Evolutionary conservation across 2,888 invertebrate genomes (phyloP).

Genomic region (Listrodromus nycthemerus): DNA sequence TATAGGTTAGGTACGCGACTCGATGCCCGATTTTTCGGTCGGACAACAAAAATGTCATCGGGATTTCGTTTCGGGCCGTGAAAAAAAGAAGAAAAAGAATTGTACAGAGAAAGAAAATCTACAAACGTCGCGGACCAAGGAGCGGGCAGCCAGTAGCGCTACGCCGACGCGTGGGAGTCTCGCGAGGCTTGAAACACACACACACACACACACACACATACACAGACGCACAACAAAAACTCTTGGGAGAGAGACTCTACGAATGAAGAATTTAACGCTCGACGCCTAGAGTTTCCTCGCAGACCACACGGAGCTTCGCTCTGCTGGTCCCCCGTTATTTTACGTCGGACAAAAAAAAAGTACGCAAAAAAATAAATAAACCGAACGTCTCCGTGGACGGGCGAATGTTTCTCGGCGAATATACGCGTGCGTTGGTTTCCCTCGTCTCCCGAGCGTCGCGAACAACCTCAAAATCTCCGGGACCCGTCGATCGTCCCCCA

Average conservation of each 20-base stretch:
- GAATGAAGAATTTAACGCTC: slow-evolving; percentile 53
- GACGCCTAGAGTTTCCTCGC: slow-evolving; percentile 19
- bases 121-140: not conserved
- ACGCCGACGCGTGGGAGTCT: slow-evolving; percentile 77
- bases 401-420: slow-evolving; percentile 11
- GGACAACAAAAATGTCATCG: not conserved
- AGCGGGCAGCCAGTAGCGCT: slow-evolving; percentile 3
- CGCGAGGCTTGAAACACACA: not conserved
- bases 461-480: not conserved
- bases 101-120: not conserved
- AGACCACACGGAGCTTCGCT: slow-evolving; percentile 31
- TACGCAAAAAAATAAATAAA: not conserved
- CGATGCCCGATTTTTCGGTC: not conserved
- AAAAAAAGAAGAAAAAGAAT: not conserved
- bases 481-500: not conserved
- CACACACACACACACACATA: not conserved
- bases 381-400: not conserved
- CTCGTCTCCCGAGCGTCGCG: not conserved
- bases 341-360: not conserved
- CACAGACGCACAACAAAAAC: too few species aligned
- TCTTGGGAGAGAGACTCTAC: slow-evolving; percentile 26
- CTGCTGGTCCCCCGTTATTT: not conserved
- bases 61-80: not conserved
- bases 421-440: slow-evolving; percentile 4
- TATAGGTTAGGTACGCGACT: too few species aligned